A percentile compares a stretch with the other conserved stretches of the same genome.
Conservation (phyloP, 2,113 vertebrate genomes). For the Tychaedon coryphoeus region DNA sequence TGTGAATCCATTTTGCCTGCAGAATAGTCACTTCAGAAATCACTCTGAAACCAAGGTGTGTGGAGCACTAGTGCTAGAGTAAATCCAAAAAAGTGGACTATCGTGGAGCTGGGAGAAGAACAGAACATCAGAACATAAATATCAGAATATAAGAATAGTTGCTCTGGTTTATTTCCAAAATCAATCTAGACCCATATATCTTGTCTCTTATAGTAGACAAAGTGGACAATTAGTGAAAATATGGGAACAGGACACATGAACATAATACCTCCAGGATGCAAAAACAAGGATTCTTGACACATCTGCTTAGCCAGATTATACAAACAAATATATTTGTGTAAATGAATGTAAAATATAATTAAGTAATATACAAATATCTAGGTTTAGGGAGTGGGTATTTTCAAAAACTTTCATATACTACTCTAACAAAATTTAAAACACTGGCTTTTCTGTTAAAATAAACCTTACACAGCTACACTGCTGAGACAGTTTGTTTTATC, state of each 20-base stretch:
- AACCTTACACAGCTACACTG: not conserved
- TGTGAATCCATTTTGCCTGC: not conserved
- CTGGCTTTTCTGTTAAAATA: not conserved
- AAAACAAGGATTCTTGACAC: not conserved
- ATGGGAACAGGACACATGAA: not conserved
- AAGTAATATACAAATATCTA: not conserved
- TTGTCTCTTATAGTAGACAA: not conserved
- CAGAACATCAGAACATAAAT: not conserved
- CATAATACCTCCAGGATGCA: not conserved
- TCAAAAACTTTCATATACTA: not conserved
- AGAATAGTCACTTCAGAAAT: not conserved
- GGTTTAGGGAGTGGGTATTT: accelerated
- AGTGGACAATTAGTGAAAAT: not conserved
- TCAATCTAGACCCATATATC: not conserved
- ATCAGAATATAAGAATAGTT: not conserved
- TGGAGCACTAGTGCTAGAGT: not conserved
- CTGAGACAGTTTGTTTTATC: not conserved
- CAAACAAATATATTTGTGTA: accelerated
- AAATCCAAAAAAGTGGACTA: not conserved
- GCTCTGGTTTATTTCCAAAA: not conserved
- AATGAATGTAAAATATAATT: not conserved
- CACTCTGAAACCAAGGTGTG: not conserved
- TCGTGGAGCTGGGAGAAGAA: not conserved
- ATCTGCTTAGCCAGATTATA: not conserved
- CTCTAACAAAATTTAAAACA: not conserved